phyloP scores from a whole-genome alignment of 2,797 vertebrate species.

The Lerista edwardsae region DNA sequence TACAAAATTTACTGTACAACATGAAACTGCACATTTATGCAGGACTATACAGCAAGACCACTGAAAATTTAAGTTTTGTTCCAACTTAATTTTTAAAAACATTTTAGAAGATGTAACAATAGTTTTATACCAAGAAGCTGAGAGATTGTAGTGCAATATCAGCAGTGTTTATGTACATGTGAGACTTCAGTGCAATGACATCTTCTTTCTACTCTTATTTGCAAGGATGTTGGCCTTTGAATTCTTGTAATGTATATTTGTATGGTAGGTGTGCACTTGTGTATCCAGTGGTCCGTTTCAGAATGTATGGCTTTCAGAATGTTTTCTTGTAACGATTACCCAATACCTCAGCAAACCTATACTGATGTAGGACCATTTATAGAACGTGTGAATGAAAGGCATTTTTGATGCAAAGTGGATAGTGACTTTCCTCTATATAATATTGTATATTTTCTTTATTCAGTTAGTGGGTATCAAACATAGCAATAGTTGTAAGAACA shows the following conservation, averaged over 20 bases:
- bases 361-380: background rate
- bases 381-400: too few species aligned
- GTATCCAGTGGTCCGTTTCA: background rate
- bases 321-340: background rate
- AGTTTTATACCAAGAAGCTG: constrained; percentile 2
- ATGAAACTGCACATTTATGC: background rate
- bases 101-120: fast-evolving
- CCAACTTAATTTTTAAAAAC: background rate
- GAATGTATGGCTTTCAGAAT: background rate
- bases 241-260: background rate
- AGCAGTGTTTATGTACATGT: background rate
- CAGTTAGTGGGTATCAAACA: too few species aligned
- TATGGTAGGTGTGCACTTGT: fast-evolving
- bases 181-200: background rate
- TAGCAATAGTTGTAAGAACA: too few species aligned
- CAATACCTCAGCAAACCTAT: background rate
- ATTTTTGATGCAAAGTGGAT: background rate
- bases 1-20: background rate
- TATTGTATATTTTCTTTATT: too few species aligned
- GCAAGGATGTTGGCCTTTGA: background rate
- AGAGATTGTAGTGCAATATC: constrained; percentile 1
- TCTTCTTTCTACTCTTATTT: background rate
- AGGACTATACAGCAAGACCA: background rate
- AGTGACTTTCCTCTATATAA: too few species aligned
- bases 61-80: fast-evolving